Evolutionary conservation across 2,888 invertebrate species (phyloP), one percentile per base, ranked within the genome.

Genomic region (Orthosia cruda): DNA sequence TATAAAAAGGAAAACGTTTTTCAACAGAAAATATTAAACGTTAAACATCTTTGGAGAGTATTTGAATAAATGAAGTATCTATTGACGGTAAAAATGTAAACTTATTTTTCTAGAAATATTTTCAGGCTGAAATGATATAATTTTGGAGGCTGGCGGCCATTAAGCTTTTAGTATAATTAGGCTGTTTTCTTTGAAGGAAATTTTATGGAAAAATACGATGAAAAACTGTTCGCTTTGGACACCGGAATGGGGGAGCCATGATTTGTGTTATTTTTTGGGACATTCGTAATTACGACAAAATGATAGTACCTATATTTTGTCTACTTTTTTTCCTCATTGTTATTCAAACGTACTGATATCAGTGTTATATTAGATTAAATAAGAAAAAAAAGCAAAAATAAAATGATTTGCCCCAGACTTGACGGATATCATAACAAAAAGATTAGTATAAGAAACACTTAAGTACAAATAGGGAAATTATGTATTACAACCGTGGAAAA

Each of bases 101-200:
- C 3, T 68, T 66, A 67, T 66, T 77, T 75, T 82, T 55, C 47
- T 75, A 69, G 50, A 65, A 67, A 71, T 49, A 71, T 73, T 83
- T 72, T 66, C 23, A 61, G 23, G 12, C 62, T 55, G 63, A 50
- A 82, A 77, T 74, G 65, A 74, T 76, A 74, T 70, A 69, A 55
- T 68, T 62, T 47, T 57, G 23, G 23, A 18, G 58, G 66, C 73
- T 76, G 75, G 57, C 55, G 72, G 77, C 74, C 87, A 87, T 89
- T 88, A 89, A 80, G 84, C 82, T 84, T 86, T 67, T 83, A 82
- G 70, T 71, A 68, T 87, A 89, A 90, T 89, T 87, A 90, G 86
- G 84, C 86, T 87, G 87, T 87, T 88, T 90, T 89, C 75, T 81
- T 80, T 63, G 68, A 80, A 81, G 74, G 67, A 81, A 88, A 87